Percentiles rank a stretch among this genome's conserved stretches.
phyloP scores from a whole-genome alignment of 2,888 invertebrate species.

The Zootermopsis nevadensis region DNA sequence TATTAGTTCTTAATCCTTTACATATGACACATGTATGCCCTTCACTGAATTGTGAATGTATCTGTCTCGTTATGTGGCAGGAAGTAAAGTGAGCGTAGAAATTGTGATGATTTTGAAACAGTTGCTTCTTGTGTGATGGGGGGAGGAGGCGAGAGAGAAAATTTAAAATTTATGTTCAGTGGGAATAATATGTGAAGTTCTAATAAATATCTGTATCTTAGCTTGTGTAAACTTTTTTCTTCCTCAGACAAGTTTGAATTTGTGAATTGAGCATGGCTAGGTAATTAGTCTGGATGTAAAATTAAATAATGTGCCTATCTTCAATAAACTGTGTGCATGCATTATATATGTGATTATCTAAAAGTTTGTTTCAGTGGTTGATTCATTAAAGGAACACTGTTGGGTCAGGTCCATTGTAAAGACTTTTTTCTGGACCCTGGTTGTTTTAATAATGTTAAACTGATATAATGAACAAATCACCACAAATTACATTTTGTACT shows the following conservation, averaged over 20 bases:
- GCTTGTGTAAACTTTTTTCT: constrained; percentile 30
- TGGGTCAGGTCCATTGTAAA: no score
- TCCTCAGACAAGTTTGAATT: neutral
- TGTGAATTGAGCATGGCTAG: neutral
- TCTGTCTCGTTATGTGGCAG: neutral
- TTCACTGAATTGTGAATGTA: neutral
- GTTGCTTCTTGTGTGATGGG: neutral
- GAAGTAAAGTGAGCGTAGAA: neutral
- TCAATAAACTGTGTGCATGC: neutral
- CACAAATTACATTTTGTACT: neutral
- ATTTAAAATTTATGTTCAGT: neutral
- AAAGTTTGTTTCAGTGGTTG: no score
- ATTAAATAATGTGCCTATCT: constrained; percentile 22
- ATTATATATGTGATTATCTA: neutral
- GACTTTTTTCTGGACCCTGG: neutral
- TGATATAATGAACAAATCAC: neutral
- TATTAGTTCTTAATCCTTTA: neutral
- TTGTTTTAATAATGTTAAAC: neutral
- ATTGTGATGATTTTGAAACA: neutral
- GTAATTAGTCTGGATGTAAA: neutral
- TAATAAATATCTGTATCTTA: neutral
- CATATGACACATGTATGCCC: neutral
- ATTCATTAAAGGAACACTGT: no score
- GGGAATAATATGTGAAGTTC: neutral
- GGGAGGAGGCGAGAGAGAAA: no score